A percentile compares a stretch with the other conserved stretches of the same genome.
phyloP scores from a whole-genome alignment of 2,797 vertebrate genomes.

The Eleutherodactylus coqui region DNA sequence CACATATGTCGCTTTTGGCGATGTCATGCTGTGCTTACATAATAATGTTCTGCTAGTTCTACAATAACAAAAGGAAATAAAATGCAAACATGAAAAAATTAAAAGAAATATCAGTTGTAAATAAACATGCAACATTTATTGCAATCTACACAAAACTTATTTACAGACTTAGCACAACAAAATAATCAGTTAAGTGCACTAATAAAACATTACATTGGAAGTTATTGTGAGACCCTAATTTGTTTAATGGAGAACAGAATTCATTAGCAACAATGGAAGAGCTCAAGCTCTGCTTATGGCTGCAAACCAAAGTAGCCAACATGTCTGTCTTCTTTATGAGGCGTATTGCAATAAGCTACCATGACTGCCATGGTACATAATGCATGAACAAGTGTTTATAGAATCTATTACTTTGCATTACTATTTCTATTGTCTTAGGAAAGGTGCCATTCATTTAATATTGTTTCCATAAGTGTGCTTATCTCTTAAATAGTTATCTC shows the following conservation, averaged over 20 bases:
- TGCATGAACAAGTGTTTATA: slow-evolving; percentile 5
- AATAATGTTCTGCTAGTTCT: not conserved
- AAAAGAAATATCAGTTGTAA: not conserved
- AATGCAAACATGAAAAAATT: not conserved
- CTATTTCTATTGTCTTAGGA: not conserved
- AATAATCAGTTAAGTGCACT: slow-evolving; percentile 38
- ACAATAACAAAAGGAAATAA: not conserved
- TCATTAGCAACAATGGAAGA: slow-evolving; percentile 19
- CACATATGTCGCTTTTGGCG: not conserved
- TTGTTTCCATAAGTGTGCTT: too few relatives aligned
- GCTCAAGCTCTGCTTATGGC: slow-evolving; percentile 21
- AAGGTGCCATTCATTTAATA: too few relatives aligned
- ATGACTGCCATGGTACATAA: not conserved
- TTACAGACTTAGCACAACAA: not conserved
- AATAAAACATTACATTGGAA: slow-evolving; percentile 24
- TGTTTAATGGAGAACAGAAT: slow-evolving; percentile 34
- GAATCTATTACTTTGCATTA: not conserved
- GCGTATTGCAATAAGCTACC: not conserved
- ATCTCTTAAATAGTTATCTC: too few relatives aligned
- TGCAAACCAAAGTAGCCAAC: slow-evolving; percentile 19
- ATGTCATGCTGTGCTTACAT: not conserved
- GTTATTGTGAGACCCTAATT: slow-evolving; percentile 30
- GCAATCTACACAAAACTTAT: not conserved
- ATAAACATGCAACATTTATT: not conserved
- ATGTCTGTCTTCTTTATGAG: slow-evolving; percentile 19